These are phyloP conservation scores for Orthosia incerta DNA, from an alignment of 2,888 invertebrate genomes.

Conservation along the genomic window DNA sequence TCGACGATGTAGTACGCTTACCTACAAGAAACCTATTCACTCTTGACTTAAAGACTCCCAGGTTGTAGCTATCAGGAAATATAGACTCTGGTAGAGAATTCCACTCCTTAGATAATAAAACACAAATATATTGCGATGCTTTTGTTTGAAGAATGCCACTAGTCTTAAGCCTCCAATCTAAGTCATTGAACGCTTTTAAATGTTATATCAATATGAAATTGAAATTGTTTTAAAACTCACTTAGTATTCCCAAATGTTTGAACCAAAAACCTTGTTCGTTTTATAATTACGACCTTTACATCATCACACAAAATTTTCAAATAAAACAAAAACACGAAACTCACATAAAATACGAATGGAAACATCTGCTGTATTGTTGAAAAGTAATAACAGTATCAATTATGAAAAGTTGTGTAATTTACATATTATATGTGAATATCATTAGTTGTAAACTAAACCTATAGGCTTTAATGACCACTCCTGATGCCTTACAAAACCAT, in stretches of 20 bases:
- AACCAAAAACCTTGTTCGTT: not conserved
- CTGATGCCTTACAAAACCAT: too few species aligned
- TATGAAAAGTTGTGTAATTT: constrained; percentile 1
- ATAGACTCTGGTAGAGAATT: too few species aligned
- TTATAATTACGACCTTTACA: not conserved
- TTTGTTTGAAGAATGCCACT: too few species aligned
- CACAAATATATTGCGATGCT: too few species aligned
- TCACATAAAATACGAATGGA: not conserved
- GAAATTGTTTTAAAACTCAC: not conserved
- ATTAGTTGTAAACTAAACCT: not conserved
- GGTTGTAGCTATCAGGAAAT: too few species aligned
- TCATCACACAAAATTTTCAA: constrained; percentile 1
- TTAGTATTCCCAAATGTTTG: constrained; percentile 11
- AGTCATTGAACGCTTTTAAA: not conserved
- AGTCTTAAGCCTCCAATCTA: too few species aligned
- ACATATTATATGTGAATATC: not conserved
- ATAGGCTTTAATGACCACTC: too few species aligned
- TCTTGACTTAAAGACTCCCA: too few species aligned
- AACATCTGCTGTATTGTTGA: constrained; percentile 12
- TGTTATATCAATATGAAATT: not conserved
- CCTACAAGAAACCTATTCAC: too few species aligned
- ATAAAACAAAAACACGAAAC: constrained; percentile 18
- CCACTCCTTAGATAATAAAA: too few species aligned
- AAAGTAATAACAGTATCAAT: constrained; percentile 2
- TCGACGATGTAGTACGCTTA: too few species aligned